Evolutionary conservation across 2,113 vertebrate genomes (phyloP), one percentile per base, ranked within the genome.

Genomic region (Sturnira hondurensis): DNA sequence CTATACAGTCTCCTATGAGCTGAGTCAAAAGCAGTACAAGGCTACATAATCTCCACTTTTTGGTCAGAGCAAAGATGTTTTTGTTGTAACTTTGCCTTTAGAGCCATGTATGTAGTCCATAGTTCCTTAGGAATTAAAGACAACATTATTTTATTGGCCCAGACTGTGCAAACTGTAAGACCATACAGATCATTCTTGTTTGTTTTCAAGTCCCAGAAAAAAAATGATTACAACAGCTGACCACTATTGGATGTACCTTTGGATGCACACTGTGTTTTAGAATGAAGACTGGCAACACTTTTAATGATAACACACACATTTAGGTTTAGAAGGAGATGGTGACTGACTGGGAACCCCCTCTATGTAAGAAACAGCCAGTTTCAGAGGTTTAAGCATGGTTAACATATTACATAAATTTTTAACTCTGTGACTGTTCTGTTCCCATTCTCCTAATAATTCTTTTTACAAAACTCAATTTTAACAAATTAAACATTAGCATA

Each of bases 121-220:
- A 90, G 54, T 86, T 97, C 76, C 93, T 95, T 96, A 96, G 92
- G 71, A 94, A 96, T 85, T 56, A 81, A 71, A 81, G 93, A 95
- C 85, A 93, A 82, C 45, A 84, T 8, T 80, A 52, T 95, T 91
- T 87, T 94, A 73, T 47, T 28, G 84, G 95, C 92, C 52, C 50
- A 45, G n/a, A 22, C 26, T 24, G 5, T 70, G 65, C 41, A 87
- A 19, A 36, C 43, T 78, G 45, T n/a, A 78, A 93, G 54, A 74
- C 95, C 74, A 65, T 43, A 36, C 41, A 43, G 78, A 78, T 92
- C 61, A 86, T 67, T 76, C 83, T 92, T 89, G 85, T 94, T 93
- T 90, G 71, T 89, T 88, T 85, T 96, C 80, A 97, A 98, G 95
- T 80, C 58, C 36, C 67, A n/a, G 86, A 4, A 58, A 33, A 54